Evolutionary conservation across 2,797 vertebrate species (phyloP), one percentile per base, ranked within the genome.

Genomic region (Darevskia nairensis): DNA sequence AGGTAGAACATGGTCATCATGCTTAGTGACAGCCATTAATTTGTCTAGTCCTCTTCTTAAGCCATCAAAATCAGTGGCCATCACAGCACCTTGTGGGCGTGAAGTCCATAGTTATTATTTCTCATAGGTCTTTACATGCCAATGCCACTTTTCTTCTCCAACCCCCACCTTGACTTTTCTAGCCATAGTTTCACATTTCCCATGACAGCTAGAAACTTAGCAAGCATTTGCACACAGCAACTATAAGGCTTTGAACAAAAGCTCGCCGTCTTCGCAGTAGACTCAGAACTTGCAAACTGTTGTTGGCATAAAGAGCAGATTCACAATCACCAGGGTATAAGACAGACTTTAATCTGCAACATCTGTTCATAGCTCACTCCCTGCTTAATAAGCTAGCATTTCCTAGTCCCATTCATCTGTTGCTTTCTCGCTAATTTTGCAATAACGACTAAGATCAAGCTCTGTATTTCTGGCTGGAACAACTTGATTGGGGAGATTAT

Each of bases 401-500:
- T 89, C 74, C 66, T 0, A 7, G 41, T 89, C n/a, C 61, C 32
- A 46, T 59, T 93, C 75, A 90, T 91, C 80, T 81, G 27, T 85
- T 78, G 39, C 46, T 21, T 41, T 86, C 59, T 75, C 68, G 11
- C 74, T 35, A n/a, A 83, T 10, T 25, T 41, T 88, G 85, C 80
- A 84, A 66, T 89, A 89, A 50, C 77, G 77, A 69, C 1, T 82
- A 32, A 74, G 46, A 82, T 32, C 91, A 90, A 92, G 75, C 77
- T 90, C 92, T 91, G 76, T 91, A 89, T 29, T 8, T 39, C 69
- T 1, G 72, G 0, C 84, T 91, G 72, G 71, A 92, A 80, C 89
- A 90, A 92, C 82, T 90, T 94, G 89, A 95, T 90, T 86, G 87
- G 91, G 72, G 93, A 91, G 80, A 94, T 93, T 91, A 82, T 74